These are phyloP conservation scores for Pachycephala philippinensis DNA, from an alignment of 2,113 vertebrate species.

Conservation along the genomic window DNA sequence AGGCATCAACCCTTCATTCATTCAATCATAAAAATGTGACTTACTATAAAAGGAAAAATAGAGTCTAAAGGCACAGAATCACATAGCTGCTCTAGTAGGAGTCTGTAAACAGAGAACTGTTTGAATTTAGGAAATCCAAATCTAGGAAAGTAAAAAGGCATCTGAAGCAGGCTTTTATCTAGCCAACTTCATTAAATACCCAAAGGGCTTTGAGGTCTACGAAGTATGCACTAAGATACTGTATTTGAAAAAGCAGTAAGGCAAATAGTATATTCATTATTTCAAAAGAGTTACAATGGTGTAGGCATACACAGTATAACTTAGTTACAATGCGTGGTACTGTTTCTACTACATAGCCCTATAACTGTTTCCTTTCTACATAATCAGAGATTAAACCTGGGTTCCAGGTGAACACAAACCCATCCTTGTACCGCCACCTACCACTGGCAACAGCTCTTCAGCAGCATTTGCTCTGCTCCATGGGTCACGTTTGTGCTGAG, in stretches of 20 bases:
- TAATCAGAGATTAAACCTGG: conserved; percentile 30
- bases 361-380: conserved; percentile 71
- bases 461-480: conserved; percentile 21
- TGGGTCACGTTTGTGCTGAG: background rate
- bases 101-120: conserved; percentile 79
- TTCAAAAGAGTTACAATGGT: conserved; percentile 78
- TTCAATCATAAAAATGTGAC: conserved; percentile 63
- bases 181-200: conserved; percentile 72
- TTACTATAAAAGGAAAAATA: conserved; percentile 69
- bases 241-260: conserved; percentile 80
- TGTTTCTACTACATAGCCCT: conserved; percentile 73
- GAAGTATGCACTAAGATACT: conserved; percentile 73
- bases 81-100: conserved; percentile 79
- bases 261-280: conserved; percentile 79
- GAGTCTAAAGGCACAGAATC: conserved; percentile 81
- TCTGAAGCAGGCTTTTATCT: conserved; percentile 69
- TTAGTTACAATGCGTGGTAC: conserved; percentile 79
- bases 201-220: conserved; percentile 74
- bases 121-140: conserved; percentile 74
- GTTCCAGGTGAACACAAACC: conserved; percentile 58
- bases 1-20: conserved; percentile 63
- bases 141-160: conserved; percentile 77
- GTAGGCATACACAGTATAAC: conserved; percentile 80
- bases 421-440: conserved; percentile 63
- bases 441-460: conserved; percentile 61